phyloP scores from a whole-genome alignment of 2,797 vertebrate species.

The Taeniopygia guttata region DNA sequence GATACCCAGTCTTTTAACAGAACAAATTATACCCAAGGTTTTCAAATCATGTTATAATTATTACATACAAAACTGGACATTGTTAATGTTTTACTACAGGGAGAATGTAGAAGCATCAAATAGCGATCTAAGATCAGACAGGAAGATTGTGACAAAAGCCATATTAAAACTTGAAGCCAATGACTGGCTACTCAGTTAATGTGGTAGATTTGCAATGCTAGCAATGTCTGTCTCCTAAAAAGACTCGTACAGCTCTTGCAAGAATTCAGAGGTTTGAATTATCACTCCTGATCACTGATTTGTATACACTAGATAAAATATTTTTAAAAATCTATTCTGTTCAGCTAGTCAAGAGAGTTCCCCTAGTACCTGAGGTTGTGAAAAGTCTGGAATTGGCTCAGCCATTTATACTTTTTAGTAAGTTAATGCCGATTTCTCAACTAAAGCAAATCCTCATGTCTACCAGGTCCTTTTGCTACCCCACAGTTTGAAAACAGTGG shows the following conservation, averaged over 20 bases:
- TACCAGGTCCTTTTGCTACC: not conserved
- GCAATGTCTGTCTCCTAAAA: not conserved
- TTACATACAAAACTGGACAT: not conserved
- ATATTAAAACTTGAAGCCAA: not conserved
- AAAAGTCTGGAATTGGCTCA: not conserved
- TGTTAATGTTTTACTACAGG: constrained; percentile 14
- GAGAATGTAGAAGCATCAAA: not conserved
- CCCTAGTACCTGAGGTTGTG: not conserved
- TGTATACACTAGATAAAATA: not conserved
- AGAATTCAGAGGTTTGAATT: not conserved
- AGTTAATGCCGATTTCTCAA: not conserved
- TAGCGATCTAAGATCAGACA: not conserved
- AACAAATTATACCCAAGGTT: not conserved
- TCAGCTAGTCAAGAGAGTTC: not conserved
- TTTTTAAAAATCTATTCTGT: not conserved
- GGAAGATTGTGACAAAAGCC: not conserved
- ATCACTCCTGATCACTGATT: not conserved
- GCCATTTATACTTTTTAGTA: not conserved
- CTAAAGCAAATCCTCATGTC: not conserved
- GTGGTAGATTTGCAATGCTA: not conserved
- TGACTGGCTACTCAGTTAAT: not conserved
- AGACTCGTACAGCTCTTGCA: not conserved
- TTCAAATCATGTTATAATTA: not conserved
- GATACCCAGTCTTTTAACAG: not conserved
- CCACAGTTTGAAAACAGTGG: not conserved